Base-by-base conservation (phyloP, 2,113 vertebrate genomes). In the Mormyrus iriodes region DNA sequence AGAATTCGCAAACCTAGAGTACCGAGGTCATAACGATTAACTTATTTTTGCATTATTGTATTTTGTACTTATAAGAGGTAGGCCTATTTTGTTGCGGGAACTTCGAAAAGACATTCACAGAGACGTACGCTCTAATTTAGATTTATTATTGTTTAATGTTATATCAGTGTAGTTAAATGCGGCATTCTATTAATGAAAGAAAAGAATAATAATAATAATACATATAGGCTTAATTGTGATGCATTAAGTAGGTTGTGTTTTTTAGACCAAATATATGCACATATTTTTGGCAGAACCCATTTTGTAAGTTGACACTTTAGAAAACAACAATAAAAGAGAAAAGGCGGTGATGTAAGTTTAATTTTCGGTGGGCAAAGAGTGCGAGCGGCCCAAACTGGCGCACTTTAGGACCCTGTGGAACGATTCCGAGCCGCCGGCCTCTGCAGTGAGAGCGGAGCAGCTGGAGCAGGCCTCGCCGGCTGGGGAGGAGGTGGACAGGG, bases 381-480 rank as follows among this genome's bases (percentile, higher is more conserved):
- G 27, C 49, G 2, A 13, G 15, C 42, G 3, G 61, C 3, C 84
- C 27, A 4, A 88, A 1, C 0, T 1, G 48, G 53, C 53, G 76
- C 69, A 2, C 27, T 91, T 91, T 96, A 96, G 95, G 96, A 96
- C 96, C 95, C 85, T 3, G 95, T 92, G 93, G 93, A 95, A 93
- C 90, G 90, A 89, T 92, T 91, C 87, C 90, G 89, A 90, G 92
- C 91, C 91, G 88, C 93, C 94, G 94, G 93, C 90, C 93, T 96
- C 94, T 95, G 95, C 95, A 93, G 93, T 89, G 91, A 90, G 94
- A 94, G 93, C 92, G 92, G 92, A 93, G 94, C 93, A 90, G 94
- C 93, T 92, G 93, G 94, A 94, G 94, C 93, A 92, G 93, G 93
- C 94, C 93, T 91, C 87, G 94, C 91, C 93, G 93, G 92, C 89